These are phyloP conservation scores for Malthinus seriepunctatus DNA, from an alignment of 2,888 invertebrate species.

Conservation along the genomic window DNA sequence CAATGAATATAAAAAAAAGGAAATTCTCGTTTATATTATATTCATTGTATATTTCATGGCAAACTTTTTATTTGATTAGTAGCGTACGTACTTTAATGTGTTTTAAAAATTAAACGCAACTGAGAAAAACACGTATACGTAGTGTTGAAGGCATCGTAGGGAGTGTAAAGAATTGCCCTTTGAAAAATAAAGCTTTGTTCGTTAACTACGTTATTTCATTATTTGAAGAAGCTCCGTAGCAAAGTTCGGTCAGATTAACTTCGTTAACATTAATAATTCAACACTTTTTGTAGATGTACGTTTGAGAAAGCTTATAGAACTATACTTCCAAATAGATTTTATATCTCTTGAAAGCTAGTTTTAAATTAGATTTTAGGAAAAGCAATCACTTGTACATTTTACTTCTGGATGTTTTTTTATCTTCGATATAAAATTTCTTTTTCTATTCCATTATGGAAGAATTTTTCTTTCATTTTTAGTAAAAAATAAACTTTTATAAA, in stretches of 20 bases:
- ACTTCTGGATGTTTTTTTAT: no score
- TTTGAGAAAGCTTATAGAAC: not conserved
- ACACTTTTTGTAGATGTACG: conserved; percentile 12
- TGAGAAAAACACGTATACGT: not conserved
- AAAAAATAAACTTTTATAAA: no score
- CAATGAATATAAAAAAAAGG: not conserved
- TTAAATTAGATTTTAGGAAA: not conserved
- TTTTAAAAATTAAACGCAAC: not conserved
- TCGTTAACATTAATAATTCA: conserved; percentile 48
- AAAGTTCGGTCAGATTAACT: conserved; percentile 44
- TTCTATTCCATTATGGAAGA: no score
- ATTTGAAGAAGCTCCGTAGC: conserved; percentile 36
- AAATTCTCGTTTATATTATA: not conserved
- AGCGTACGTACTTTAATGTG: no score
- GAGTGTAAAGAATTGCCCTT: conserved; percentile 7
- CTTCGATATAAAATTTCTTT: no score
- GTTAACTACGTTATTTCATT: conserved; percentile 22
- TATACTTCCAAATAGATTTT: not conserved
- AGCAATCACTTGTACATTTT: not conserved
- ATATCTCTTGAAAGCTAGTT: not conserved
- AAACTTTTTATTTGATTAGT: no score
- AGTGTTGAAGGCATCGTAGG: not conserved
- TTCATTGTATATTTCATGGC: not conserved
- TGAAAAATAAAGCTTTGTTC: conserved; percentile 20
- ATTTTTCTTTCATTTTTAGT: no score